Base-by-base conservation (phyloP, 1,140 invertebrate species). In the Sycobia sp. region DNA sequence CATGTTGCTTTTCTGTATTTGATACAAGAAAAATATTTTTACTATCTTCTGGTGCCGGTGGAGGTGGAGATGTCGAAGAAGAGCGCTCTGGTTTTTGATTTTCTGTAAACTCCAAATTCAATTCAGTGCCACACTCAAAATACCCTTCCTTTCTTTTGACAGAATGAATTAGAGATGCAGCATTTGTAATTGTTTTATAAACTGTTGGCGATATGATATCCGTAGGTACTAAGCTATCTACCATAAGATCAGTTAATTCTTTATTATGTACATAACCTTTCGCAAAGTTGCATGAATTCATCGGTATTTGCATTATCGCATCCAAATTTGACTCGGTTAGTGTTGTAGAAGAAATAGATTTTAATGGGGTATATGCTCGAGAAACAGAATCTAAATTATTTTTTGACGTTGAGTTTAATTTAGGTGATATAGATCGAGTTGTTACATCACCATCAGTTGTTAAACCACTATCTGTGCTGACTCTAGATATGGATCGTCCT, bases 31-130 rank as follows among this genome's bases (percentile, higher is more conserved):
- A 83, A 46, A 75, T 62, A 66, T 87, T 83, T 46, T 78, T 71
- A 20, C 84, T 82, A 75, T 89, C 87, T 67, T 82, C 76, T 20
- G 91, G 90, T 4, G 91, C 91, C 44, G 91, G 91, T 23, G 91
- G 90, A n/a, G 91, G 90, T 9, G 91, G 91, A 39, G 83, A 84
- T 78, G 87, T 89, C 13, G 87, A 84, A 32, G 86, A 86, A 65
- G 83, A 84, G 62, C 75, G 80, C 11, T 73, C 75, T 38, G 81
- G 80, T 29, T 81, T 78, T 73, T 82, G 81, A 65, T 75, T 82
- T 72, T 86, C 83, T 20, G 82, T 75, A 66, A 83, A 84, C 65
- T 79, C 82, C n/a, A 86, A 73, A 59, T 85, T 83, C 18, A 85
- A 59, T 63, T 79, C 79, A 0, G 77, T 70, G 20, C 77, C 74